A percentile compares a stretch with the other conserved stretches of the same genome.
Conservation (phyloP, 2,113 vertebrate species). For the Chionomys nivalis region DNA sequence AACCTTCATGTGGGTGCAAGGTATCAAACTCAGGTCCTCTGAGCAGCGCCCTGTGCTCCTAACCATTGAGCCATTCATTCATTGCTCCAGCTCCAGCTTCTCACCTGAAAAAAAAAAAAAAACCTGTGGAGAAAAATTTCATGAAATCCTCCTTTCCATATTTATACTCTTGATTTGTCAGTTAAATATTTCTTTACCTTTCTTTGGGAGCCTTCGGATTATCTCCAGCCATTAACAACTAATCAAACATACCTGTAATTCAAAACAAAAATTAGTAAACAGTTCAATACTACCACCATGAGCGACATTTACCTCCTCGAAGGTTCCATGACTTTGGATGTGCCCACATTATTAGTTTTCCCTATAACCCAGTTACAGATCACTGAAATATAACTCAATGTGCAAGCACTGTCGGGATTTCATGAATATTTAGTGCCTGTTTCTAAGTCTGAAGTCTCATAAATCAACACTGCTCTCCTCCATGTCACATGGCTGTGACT, state of each 20-base stretch:
- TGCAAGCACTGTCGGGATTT: conserved; percentile 61
- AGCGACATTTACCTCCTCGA: conserved; percentile 54
- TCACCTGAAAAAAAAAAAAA: background rate
- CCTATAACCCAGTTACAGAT: conserved; percentile 64
- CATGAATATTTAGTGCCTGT: conserved; percentile 79
- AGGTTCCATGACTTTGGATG: conserved; percentile 50
- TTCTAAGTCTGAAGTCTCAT: conserved; percentile 78
- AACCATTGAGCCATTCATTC: too few relatives aligned
- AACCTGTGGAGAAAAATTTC: conserved; percentile 18
- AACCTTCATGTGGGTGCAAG: background rate
- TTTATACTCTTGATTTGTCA: conserved; percentile 54
- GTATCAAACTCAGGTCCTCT: background rate
- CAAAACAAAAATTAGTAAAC: conserved; percentile 28
- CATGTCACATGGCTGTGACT: conserved; percentile 71
- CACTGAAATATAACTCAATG: conserved; percentile 65
- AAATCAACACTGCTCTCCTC: conserved; percentile 74
- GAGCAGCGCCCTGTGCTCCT: too few relatives aligned
- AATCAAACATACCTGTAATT: conserved; percentile 54
- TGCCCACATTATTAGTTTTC: conserved; percentile 58
- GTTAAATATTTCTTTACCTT: conserved; percentile 63
- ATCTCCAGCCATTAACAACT: conserved; percentile 16
- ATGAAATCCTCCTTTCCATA: conserved; percentile 37
- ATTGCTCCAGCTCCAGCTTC: too few relatives aligned
- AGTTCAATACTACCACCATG: background rate
- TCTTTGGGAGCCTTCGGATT: conserved; percentile 37